phyloP scores from a whole-genome alignment of 1,140 invertebrate species.

The Thaumatotibia leucotreta region DNA sequence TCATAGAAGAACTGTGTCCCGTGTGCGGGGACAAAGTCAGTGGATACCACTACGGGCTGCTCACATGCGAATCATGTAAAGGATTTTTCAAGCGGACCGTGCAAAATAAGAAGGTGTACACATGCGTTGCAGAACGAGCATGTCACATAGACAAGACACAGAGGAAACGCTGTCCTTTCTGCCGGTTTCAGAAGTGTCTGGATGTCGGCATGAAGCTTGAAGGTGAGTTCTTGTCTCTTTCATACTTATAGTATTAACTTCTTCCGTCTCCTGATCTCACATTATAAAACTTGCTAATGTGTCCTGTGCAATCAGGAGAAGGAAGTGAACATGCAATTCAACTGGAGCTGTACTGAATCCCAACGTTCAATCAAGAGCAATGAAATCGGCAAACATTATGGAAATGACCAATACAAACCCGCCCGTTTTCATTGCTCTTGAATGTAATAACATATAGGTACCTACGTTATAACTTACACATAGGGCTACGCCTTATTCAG shows the following conservation, averaged over 20 bases:
- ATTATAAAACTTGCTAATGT: no score
- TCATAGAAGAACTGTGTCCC: slow-evolving; percentile 97
- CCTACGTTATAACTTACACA: background rate
- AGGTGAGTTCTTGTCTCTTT: slow-evolving; percentile 84
- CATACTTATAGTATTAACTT: background rate
- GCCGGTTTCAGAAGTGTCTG: slow-evolving; percentile 99
- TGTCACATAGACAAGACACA: slow-evolving; percentile 99
- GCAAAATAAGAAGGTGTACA: slow-evolving; percentile 99
- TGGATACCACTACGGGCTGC: slow-evolving; percentile 99
- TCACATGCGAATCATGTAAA: slow-evolving; percentile 99
- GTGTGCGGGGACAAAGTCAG: slow-evolving; percentile 99
- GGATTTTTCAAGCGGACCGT: slow-evolving; percentile 99
- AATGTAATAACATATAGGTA: background rate
- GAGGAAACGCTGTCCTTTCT: slow-evolving; percentile 98
- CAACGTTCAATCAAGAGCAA: no score
- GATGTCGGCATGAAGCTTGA: slow-evolving; percentile 99
- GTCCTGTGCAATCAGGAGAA: no score
- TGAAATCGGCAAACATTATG: no score
- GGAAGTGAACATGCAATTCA: no score
- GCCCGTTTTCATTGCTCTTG: no score
- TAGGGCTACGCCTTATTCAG: background rate
- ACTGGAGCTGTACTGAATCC: no score
- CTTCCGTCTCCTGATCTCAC: background rate
- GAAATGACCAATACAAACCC: no score
- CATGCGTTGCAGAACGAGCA: slow-evolving; percentile 96